A percentile compares a stretch with the other conserved stretches of the same genome.
phyloP scores from a whole-genome alignment of 2,888 invertebrate genomes.

The Ormia ochracea region DNA sequence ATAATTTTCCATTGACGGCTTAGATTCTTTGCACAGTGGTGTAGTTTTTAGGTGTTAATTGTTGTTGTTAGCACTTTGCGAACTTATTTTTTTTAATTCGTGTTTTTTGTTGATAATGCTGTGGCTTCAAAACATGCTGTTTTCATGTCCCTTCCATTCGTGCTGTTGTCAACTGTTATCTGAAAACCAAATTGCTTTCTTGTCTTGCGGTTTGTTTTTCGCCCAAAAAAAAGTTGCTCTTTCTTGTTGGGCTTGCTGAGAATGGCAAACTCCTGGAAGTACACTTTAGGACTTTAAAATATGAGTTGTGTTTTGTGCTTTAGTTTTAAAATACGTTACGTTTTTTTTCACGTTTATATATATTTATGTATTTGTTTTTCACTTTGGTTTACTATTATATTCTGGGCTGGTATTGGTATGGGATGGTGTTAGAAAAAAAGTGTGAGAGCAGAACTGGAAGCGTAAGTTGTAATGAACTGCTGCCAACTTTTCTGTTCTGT shows the following conservation, averaged over 20 bases:
- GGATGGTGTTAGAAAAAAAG: background rate
- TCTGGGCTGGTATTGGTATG: background rate
- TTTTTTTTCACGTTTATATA: no score
- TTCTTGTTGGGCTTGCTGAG: conserved; percentile 13
- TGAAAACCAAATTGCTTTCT: conserved; percentile 58
- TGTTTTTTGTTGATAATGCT: background rate
- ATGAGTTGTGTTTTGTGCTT: background rate
- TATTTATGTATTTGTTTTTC: conserved; percentile 1
- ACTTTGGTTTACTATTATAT: background rate
- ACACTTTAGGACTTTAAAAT: background rate
- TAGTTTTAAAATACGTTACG: background rate
- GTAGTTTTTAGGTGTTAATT: conserved; percentile 1
- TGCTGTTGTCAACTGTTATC: conserved; percentile 55
- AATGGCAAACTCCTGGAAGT: background rate
- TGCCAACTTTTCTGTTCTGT: conserved; percentile 54
- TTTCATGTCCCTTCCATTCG: conserved; percentile 24
- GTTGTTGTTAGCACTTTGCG: background rate
- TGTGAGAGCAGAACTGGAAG: conserved; percentile 32
- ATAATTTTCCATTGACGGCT: background rate
- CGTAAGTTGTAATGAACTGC: conserved; percentile 47
- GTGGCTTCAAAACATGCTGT: conserved; percentile 35
- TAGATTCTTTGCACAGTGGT: background rate
- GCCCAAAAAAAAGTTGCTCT: conserved; percentile 42
- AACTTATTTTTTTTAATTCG: background rate
- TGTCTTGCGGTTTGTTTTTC: conserved; percentile 54